Conservation (phyloP, 2,888 invertebrate species). For the Erebia palarica region DNA sequence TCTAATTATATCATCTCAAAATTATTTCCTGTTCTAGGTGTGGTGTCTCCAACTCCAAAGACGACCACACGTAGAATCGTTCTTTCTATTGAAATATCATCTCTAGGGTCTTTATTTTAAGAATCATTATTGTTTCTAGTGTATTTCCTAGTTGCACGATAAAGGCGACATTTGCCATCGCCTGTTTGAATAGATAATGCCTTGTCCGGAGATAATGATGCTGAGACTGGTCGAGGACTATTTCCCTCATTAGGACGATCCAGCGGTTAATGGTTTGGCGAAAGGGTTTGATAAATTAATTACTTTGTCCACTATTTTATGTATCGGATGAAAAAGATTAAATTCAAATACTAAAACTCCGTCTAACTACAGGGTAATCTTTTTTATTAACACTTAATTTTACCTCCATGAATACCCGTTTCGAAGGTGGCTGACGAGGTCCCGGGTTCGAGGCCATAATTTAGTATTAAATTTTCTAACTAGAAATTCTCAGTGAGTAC, state of each 20-base stretch:
- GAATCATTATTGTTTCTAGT: constrained; percentile 14
- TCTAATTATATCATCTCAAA: constrained; percentile 24
- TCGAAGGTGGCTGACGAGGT: no score
- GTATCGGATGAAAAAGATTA: neutral
- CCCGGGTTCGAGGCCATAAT: no score
- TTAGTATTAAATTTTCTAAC: no score
- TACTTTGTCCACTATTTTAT: constrained; percentile 3
- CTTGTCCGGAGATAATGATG: constrained; percentile 55
- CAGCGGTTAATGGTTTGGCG: constrained; percentile 32
- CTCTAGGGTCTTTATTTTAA: constrained; percentile 17
- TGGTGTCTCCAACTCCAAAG: constrained; percentile 4
- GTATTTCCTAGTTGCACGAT: constrained; percentile 29
- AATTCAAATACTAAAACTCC: neutral
- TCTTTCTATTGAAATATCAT: neutral
- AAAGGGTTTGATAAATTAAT: constrained; percentile 33
- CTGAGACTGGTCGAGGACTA: constrained; percentile 46
- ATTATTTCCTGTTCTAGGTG: constrained; percentile 25
- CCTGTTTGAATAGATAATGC: constrained; percentile 54
- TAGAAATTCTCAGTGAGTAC: no score
- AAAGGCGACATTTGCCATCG: constrained; percentile 52
- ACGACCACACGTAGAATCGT: constrained; percentile 33
- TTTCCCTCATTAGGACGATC: constrained; percentile 56
- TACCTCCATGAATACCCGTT: no score
- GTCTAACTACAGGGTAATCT: no score
- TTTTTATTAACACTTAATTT: no score